Conservation (phyloP, 2,113 vertebrate species). For the Pluvialis apricaria region DNA sequence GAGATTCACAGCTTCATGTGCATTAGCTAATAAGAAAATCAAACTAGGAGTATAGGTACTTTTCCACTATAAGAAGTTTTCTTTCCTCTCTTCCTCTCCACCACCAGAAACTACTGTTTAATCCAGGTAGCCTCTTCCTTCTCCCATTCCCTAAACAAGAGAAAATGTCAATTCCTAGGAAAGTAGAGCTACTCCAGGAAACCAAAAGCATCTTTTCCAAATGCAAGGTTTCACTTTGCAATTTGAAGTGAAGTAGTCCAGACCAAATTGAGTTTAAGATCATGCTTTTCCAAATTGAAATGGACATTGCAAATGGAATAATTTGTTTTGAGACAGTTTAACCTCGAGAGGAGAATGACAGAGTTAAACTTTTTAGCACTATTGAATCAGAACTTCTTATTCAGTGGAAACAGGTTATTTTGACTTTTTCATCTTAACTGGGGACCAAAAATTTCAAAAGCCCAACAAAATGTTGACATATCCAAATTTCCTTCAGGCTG, state of each 20-base stretch:
- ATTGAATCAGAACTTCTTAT: not conserved
- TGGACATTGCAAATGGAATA: not conserved
- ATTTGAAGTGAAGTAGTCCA: not conserved
- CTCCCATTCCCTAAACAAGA: not conserved
- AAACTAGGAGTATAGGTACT: not conserved
- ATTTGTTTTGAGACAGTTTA: not conserved
- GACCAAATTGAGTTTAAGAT: not conserved
- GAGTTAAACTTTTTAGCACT: not conserved
- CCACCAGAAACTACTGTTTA: not conserved
- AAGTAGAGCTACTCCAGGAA: not conserved
- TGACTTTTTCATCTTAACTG: not conserved
- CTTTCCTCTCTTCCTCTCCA: not conserved
- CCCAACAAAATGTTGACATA: not conserved
- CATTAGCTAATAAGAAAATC: not conserved
- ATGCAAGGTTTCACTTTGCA: not conserved
- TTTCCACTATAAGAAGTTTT: not conserved
- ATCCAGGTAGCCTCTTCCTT: not conserved
- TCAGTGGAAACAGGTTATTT: constrained; percentile 8
- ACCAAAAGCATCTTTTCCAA: not conserved
- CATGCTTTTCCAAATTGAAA: not conserved
- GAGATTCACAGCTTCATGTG: not conserved
- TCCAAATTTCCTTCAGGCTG: constrained; percentile 1
- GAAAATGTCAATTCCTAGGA: not conserved
- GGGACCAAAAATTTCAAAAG: not conserved
- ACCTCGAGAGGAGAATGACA: not conserved